Evolutionary conservation across 1,140 invertebrate species (phyloP), one percentile per base, ranked within the genome.

Genomic region (Argopecten irradians): DNA sequence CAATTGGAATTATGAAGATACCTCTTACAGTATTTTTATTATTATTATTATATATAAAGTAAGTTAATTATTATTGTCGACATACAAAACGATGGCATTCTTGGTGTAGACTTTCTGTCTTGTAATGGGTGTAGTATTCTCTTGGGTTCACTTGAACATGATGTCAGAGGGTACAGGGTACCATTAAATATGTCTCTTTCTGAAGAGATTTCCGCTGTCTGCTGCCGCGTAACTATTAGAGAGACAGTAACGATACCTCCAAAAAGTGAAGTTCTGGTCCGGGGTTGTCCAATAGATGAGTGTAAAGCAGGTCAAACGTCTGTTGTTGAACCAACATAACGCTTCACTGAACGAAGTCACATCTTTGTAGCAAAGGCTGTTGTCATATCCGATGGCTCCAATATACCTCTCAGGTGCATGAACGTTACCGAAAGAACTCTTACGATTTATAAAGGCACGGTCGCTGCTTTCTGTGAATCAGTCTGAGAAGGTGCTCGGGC

Each of bases 61-160:
- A n/a, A n/a, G n/a, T n/a, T n/a, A 22, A 35, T 86, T 32, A n/a
- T 84, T 85, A n/a, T 88, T 19, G 83, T 84, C 1, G 83, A 88
- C 36, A 85, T 88, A 32, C 28, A 84, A 55, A 43, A 35, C 13
- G 71, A 83, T 11, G 87, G 39, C 13, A 43, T 88, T 3, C 32
- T 88, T 8, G 84, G 87, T 16, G 32, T 43, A 19, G 84, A 88
- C 22, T 88, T 88, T 32, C 34, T 88, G 14, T 28, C 34, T 36
- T 9, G 41, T 82, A 33, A 86, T 34, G 34, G 32, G 14, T 89
- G 46, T 32, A 43, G 83, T 39, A 36, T 82, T 28, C 19, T 88
- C 32, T 28, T 35, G 13, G 36, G 36, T 1, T n/a, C 13, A 32
- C 35, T 33, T 13, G 14, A 7, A n/a, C 34, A 28, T 22, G 82